A percentile compares a stretch with the other conserved stretches of the same genome.
Conservation (phyloP, 2,113 vertebrate genomes). For the Rhombomys opimus region DNA sequence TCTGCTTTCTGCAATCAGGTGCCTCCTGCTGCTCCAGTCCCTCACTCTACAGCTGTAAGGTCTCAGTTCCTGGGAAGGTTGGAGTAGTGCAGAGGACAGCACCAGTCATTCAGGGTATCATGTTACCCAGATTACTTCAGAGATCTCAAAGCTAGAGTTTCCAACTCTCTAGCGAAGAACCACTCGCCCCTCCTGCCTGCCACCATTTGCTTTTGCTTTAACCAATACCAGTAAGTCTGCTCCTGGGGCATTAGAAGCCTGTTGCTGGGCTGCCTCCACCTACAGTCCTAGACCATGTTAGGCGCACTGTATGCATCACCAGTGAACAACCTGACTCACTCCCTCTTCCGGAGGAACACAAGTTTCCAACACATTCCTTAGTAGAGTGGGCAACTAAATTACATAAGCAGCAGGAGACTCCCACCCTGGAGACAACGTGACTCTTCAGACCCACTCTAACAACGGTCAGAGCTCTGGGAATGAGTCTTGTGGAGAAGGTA, state of each 20-base stretch:
- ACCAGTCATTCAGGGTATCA: neutral
- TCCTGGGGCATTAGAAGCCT: neutral
- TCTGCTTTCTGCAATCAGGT: neutral
- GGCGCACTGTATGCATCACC: neutral
- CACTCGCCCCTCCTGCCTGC: neutral
- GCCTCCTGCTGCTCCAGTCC: neutral
- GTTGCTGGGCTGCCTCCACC: neutral
- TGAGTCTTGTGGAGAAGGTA: neutral
- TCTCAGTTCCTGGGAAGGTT: neutral
- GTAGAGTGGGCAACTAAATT: neutral
- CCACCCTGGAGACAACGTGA: neutral
- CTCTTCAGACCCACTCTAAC: neutral
- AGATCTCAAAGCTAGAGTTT: constrained; percentile 32
- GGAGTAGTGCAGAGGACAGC: neutral
- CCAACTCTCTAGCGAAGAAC: neutral
- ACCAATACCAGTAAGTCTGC: neutral
- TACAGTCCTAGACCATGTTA: neutral
- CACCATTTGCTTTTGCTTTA: neutral
- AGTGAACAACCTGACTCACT: neutral
- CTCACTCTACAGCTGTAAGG: neutral
- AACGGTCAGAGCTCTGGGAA: neutral
- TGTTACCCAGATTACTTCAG: neutral
- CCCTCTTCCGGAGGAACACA: neutral
- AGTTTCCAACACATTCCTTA: neutral
- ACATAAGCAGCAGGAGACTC: neutral